Percentiles rank a stretch among this genome's conserved stretches.
Conservation (phyloP, 2,888 invertebrate genomes). For the Pyrrhia umbra region DNA sequence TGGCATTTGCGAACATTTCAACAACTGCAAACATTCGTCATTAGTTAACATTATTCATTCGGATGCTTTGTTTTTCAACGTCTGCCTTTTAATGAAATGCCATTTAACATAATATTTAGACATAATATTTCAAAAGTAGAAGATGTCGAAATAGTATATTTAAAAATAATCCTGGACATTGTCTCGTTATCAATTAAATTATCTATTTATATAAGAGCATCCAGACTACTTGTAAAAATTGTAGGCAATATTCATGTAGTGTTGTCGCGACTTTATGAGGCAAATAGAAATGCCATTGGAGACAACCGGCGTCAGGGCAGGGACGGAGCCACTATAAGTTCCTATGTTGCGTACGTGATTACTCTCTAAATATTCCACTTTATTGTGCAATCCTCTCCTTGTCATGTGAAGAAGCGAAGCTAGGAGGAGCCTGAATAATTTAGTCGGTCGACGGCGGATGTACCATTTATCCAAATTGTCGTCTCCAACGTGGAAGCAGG, state of each 20-base stretch:
- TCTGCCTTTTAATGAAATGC: slow-evolving; percentile 80
- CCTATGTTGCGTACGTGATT: slow-evolving; percentile 83
- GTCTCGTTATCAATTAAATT: too few relatives aligned
- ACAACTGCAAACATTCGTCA: slow-evolving; percentile 82
- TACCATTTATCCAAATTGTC: slow-evolving; percentile 88
- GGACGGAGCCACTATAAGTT: slow-evolving; percentile 71
- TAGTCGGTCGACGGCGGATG: slow-evolving; percentile 81
- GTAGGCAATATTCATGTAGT: slow-evolving; percentile 68
- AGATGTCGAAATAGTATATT: slow-evolving; percentile 9
- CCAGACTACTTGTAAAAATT: slow-evolving; percentile 35
- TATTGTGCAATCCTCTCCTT: slow-evolving; percentile 85
- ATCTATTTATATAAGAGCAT: too few relatives aligned
- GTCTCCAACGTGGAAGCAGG: slow-evolving; percentile 74
- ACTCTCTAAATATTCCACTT: slow-evolving; percentile 87
- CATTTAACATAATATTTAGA: slow-evolving; percentile 60
- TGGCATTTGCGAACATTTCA: slow-evolving; percentile 74
- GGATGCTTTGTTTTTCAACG: slow-evolving; percentile 79
- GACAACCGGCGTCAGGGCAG: slow-evolving; percentile 62
- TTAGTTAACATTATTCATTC: slow-evolving; percentile 83
- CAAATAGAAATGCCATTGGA: slow-evolving; percentile 75
- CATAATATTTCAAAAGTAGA: slow-evolving; percentile 54
- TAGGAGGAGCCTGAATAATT: slow-evolving; percentile 84
- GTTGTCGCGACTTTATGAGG: slow-evolving; percentile 65
- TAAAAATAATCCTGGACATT: too few relatives aligned
- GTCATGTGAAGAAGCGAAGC: slow-evolving; percentile 83